Evolutionary conservation across 2,113 vertebrate genomes (phyloP).

Genomic region (Barbus barbus): DNA sequence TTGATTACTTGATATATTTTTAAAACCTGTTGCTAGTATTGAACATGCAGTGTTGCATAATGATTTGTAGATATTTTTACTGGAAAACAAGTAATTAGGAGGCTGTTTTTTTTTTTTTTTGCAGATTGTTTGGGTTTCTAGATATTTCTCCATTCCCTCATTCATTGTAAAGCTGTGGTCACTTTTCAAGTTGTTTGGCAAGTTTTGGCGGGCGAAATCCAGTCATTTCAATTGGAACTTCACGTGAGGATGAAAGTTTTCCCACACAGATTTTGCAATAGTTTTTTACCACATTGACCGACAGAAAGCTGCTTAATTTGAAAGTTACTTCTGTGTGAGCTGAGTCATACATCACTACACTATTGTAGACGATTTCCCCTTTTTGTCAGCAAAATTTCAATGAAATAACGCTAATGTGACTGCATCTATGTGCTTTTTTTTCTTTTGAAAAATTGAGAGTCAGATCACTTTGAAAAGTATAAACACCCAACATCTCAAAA

Average conservation of each 20-base stretch:
- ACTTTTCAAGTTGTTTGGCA: background rate
- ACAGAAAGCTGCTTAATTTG: background rate
- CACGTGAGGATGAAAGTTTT: background rate
- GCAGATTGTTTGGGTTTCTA: background rate
- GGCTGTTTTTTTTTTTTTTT: no score
- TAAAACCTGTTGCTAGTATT: no score
- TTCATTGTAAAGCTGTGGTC: background rate
- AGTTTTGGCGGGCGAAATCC: background rate
- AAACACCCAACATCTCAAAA: background rate
- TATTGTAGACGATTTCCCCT: background rate
- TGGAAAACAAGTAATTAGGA: background rate
- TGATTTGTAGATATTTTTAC: background rate
- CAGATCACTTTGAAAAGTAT: background rate
- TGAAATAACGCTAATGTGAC: background rate
- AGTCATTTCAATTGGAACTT: background rate
- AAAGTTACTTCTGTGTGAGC: background rate
- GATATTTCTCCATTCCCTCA: background rate
- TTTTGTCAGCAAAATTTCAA: background rate
- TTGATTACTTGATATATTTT: no score
- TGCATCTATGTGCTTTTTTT: no score
- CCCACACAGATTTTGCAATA: background rate
- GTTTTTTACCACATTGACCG: background rate
- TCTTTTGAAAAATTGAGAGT: background rate
- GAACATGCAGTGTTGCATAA: no score
- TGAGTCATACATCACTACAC: background rate